phyloP scores from a whole-genome alignment of 92 coral and sea anemone species.

The Anthopleura xanthogrammica region DNA sequence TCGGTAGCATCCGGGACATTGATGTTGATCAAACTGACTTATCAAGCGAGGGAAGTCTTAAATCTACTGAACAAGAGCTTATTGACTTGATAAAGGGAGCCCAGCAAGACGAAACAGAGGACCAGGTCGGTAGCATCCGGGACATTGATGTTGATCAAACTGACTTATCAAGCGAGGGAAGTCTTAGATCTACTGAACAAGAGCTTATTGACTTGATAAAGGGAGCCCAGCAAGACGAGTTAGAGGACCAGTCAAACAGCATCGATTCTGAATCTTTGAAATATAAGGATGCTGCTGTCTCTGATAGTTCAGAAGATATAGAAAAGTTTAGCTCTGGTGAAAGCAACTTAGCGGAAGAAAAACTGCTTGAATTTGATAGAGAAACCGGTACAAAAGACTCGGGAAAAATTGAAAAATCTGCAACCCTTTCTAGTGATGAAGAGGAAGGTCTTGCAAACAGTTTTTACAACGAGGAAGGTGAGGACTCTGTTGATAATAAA shows the following conservation, averaged over 20 bases:
- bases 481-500: constrained; percentile 30
- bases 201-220: constrained; percentile 75
- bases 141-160: constrained; percentile 83
- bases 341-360: constrained; percentile 25
- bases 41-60: constrained; percentile 58
- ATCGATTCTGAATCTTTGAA: constrained; percentile 10
- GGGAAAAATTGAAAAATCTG: not conserved
- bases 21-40: constrained; percentile 81
- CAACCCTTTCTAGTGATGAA: not conserved
- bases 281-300: not conserved
- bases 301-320: constrained; percentile 60
- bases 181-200: constrained; percentile 60
- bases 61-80: constrained; percentile 71
- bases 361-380: not conserved
- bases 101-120: constrained; percentile 10
- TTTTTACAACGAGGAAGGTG: constrained; percentile 31
- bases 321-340: constrained; percentile 39
- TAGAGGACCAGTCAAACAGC: constrained; percentile 27
- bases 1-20: constrained; percentile 74
- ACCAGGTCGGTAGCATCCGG: constrained; percentile 53
- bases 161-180: constrained; percentile 69
- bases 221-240: constrained; percentile 20
- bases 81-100: constrained; percentile 60
- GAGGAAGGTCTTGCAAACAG: not conserved
- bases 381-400: not conserved